phyloP scores from a whole-genome alignment of 2,888 invertebrate species.

The Campoplex capitator region DNA sequence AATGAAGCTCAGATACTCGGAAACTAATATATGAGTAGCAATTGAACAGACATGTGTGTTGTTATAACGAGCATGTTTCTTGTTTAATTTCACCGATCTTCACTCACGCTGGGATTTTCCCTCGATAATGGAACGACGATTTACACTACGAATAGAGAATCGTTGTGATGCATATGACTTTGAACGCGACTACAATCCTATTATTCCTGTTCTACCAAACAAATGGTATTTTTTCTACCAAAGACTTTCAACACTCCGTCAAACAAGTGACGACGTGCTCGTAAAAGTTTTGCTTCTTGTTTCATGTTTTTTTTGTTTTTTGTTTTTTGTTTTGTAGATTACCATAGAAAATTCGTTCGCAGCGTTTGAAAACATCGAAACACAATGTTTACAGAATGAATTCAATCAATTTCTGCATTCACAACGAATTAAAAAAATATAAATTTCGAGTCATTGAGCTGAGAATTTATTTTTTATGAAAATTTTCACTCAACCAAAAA shows the following conservation, averaged over 20 bases:
- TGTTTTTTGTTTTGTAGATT: neutral
- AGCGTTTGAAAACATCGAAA: neutral
- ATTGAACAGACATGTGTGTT: neutral
- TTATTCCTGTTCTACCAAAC: slow-evolving; percentile 10
- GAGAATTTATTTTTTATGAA: neutral
- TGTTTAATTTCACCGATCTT: slow-evolving; percentile 19
- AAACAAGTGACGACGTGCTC: slow-evolving; percentile 2
- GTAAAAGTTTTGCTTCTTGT: neutral
- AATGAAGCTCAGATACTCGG: neutral
- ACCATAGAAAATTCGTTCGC: neutral
- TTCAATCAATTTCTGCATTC: neutral
- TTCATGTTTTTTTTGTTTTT: neutral
- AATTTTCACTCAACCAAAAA: neutral
- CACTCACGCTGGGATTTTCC: slow-evolving; percentile 32
- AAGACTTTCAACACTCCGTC: slow-evolving; percentile 1
- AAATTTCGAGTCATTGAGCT: too few relatives aligned
- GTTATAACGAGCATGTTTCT: slow-evolving; percentile 4
- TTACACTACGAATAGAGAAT: slow-evolving; percentile 35
- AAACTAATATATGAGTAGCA: neutral
- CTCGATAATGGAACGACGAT: slow-evolving; percentile 53
- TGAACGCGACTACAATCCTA: slow-evolving; percentile 3
- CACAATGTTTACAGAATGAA: neutral
- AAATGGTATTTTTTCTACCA: neutral
- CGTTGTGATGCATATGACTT: slow-evolving; percentile 47
- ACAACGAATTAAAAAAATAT: too few relatives aligned